Evolutionary conservation across 2,113 vertebrate genomes (phyloP), one percentile per base, ranked within the genome.

Genomic region (Equus przewalskii): DNA sequence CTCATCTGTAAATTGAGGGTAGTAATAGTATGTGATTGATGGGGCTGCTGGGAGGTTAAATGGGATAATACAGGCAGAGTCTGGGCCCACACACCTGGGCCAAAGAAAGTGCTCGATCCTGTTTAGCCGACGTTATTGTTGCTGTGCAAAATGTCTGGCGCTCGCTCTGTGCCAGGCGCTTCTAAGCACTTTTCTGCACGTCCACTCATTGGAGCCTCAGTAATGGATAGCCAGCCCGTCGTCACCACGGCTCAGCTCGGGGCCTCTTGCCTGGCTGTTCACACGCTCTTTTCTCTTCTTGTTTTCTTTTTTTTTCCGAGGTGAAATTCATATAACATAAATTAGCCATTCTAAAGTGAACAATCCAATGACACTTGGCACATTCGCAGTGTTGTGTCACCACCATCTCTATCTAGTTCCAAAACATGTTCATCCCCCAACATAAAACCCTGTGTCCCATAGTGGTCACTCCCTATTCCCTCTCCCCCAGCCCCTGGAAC

Each of bases 371-470:
- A 26, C 46, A 41, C 36, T 36, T 36, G 36, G 51, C 46, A 12
- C 41, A 3, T n/a, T 22, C n/a, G 0, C 3, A 1, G 2, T 4
- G 3, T 0, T 19, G 6, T 11, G 6, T 44, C 0, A 4, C 44
- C 58, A 6, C 58, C 30, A 19, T 19, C 11, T 18, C 62, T 19
- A 0, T n/a, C 44, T 21, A 1, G 3, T 21, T 62, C n/a, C 56
- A 4, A 15, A 22, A 49, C 7, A 16, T 26, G 0, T 1, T 30
- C 51, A 18, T 22, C 58, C 14, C 7, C 70, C 60, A 2, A 51
- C 24, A 33, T 7, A 0, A 73, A 19, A 9, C 24, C 70, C 13
- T 6, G 0, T 1, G 1, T 6, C n/a, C 0, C 0, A 7, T 0
- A n/a, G n/a, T 14, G 1, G 33, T 4, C 3, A 8, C 2, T 0